phyloP scores from a whole-genome alignment of 2,797 vertebrate species.

The Leptodactylus fallax region DNA sequence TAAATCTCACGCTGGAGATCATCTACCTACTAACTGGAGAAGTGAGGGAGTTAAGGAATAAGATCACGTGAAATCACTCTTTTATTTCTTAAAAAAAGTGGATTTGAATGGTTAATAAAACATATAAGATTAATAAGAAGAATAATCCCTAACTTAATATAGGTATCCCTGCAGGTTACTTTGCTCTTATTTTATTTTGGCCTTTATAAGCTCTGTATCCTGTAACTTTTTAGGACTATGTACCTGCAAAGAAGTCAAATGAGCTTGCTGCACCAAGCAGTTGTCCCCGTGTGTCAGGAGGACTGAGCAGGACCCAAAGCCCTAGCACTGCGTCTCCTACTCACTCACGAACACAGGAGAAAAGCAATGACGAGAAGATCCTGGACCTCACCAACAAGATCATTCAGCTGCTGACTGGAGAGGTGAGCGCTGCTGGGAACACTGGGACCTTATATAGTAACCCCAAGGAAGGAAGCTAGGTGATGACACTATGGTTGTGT shows the following conservation, averaged over 20 bases:
- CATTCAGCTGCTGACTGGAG: conserved; percentile 44
- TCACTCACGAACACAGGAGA: neutral
- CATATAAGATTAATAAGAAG: neutral
- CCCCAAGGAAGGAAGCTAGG: neutral
- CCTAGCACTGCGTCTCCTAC: conserved; percentile 2
- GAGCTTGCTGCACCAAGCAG: neutral
- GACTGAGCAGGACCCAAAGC: conserved; percentile 15
- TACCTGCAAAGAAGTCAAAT: conserved; percentile 29
- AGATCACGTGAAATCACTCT: neutral
- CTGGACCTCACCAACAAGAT: conserved; percentile 47
- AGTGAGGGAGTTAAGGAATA: neutral
- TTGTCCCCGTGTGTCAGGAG: neutral
- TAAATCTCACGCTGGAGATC: conserved; percentile 35
- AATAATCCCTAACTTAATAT: neutral
- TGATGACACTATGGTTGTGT: neutral
- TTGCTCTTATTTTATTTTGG: neutral
- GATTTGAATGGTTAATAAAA: neutral
- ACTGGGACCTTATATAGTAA: neutral
- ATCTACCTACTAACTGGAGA: conserved; percentile 35
- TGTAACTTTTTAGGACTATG: conserved; percentile 34
- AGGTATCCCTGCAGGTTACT: neutral
- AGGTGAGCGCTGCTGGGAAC: conserved; percentile 17
- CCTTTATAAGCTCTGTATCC: neutral
- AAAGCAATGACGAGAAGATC: conserved; percentile 34
- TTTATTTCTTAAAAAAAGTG: neutral